Evolutionary conservation across 2,113 vertebrate genomes (phyloP).

Genomic region (Mesitornis unicolor): DNA sequence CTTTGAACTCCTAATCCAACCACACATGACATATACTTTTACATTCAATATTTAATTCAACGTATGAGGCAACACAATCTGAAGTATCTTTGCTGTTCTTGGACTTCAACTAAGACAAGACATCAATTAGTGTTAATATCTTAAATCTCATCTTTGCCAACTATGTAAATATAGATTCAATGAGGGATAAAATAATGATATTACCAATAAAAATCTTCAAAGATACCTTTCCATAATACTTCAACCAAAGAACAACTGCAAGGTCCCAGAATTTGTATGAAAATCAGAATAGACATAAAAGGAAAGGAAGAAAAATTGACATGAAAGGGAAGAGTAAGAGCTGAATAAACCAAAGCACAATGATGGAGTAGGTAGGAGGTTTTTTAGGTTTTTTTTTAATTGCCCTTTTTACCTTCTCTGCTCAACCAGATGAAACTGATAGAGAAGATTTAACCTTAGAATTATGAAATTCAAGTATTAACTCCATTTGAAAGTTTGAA

Average conservation of each 20-base stretch:
- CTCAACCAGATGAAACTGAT: background rate
- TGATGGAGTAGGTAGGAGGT: background rate
- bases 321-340: background rate
- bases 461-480: background rate
- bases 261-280: background rate
- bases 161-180: background rate
- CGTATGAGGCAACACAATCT: background rate
- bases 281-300: background rate
- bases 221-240: background rate
- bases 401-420: background rate
- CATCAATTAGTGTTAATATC: background rate
- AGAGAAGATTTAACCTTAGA: background rate
- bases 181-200: background rate
- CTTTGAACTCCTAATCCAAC: background rate
- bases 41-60: background rate
- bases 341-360: background rate
- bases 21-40: background rate
- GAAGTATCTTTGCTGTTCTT: background rate
- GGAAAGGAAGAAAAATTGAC: background rate
- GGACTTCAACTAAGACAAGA: background rate
- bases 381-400: background rate
- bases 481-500: background rate
- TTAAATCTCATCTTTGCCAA: background rate
- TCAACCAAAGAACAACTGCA: background rate
- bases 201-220: background rate